phyloP scores from a whole-genome alignment of 30 jellyfish, hydroid and myxozoan genomes.

The Turritopsis rubra region DNA sequence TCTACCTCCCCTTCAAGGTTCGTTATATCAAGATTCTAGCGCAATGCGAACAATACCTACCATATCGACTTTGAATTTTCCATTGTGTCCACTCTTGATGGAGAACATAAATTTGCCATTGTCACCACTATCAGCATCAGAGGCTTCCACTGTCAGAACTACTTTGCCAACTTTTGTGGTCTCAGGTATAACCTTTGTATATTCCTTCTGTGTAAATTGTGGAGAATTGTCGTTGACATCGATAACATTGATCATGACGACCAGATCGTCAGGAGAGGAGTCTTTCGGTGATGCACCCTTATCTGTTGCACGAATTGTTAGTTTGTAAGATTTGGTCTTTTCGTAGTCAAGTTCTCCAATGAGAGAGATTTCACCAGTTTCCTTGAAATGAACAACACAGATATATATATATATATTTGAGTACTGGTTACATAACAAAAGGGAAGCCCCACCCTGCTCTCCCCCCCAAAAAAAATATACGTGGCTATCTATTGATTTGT shows the following conservation, averaged over 20 bases:
- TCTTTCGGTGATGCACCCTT: slow-evolving; percentile 21
- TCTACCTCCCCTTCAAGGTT: too few relatives aligned
- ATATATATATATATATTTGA: not conserved
- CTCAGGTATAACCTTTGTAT: slow-evolving; percentile 48
- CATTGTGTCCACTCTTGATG: slow-evolving; percentile 34
- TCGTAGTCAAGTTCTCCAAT: slow-evolving; percentile 16
- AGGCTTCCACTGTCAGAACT: slow-evolving; percentile 37
- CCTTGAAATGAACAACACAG: not conserved
- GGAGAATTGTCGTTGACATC: slow-evolving; percentile 90
- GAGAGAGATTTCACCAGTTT: slow-evolving; percentile 20
- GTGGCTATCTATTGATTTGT: too few relatives aligned
- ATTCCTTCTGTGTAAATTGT: slow-evolving; percentile 36
- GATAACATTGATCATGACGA: not conserved
- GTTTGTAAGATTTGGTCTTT: not conserved
- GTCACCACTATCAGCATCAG: slow-evolving; percentile 64
- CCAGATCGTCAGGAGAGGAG: not conserved
- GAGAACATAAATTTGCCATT: slow-evolving; percentile 41
- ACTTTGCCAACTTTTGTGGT: slow-evolving; percentile 23
- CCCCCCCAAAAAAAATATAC: too few relatives aligned
- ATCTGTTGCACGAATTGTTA: slow-evolving; percentile 25
- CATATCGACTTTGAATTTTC: slow-evolving; percentile 22
- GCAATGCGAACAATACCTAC: not conserved
- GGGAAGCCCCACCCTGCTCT: too few relatives aligned
- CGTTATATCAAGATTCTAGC: too few relatives aligned
- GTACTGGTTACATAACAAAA: too few relatives aligned